Evolutionary conservation across 1,140 invertebrate genomes (phyloP).

Genomic region (Ceratina japonica): DNA sequence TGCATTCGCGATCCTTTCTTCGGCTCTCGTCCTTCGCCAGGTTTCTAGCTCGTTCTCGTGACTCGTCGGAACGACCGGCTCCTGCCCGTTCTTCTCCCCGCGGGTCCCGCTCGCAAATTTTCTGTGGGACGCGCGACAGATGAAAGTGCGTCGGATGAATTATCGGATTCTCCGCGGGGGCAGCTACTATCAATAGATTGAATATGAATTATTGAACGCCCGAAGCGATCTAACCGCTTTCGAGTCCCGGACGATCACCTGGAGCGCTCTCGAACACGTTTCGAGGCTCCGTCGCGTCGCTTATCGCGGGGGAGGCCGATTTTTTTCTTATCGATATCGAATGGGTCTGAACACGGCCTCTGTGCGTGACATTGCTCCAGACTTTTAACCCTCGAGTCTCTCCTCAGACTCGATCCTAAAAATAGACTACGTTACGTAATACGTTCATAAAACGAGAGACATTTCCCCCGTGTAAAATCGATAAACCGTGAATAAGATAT

Average conservation of each 20-base stretch:
- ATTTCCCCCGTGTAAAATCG: no score
- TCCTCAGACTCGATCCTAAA: no score
- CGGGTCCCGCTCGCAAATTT: constrained; percentile 20
- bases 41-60: constrained; percentile 9
- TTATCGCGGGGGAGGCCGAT: neutral
- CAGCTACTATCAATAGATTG: constrained; percentile 31
- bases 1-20: constrained; percentile 17
- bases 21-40: constrained; percentile 15
- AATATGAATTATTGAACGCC: constrained; percentile 38
- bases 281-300: neutral
- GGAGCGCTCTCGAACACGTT: neutral
- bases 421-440: no score
- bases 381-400: no score
- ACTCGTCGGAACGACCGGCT: neutral
- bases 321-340: neutral
- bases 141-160: constrained; percentile 35
- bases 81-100: no score
- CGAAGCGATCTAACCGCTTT: neutral
- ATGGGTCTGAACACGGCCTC: no score
- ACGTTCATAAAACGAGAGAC: no score
- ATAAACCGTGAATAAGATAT: no score
- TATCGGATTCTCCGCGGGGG: constrained; percentile 18
- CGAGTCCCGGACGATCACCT: constrained; percentile 10
- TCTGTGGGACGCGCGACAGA: constrained; percentile 19
- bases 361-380: neutral